Base-by-base conservation (phyloP, 2,888 invertebrate species). In the Alviniconcha strummeri region DNA sequence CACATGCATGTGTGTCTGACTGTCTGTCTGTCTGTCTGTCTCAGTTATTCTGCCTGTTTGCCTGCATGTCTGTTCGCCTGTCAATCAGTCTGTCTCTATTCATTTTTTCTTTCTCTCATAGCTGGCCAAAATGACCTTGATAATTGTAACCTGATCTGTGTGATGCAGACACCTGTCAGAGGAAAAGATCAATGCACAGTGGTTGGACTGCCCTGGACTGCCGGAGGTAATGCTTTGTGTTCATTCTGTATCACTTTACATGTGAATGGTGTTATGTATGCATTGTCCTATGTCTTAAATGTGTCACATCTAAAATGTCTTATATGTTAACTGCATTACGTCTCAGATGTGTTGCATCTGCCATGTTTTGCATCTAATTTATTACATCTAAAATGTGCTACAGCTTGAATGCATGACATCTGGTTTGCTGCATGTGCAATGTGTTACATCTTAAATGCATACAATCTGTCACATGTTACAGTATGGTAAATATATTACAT, bases 191-290 rank as follows among this genome's bases (percentile, higher is more conserved):
- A 75, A 82, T 60, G 36, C 80, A 3, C 89, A 90, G 0, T 91
- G 91, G 91, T 82, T 91, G 80, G 90, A 91, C 78, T 83, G 80
- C 17, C 88, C 91, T 52, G 90, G 90, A 36, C 85, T 91, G 82
- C 91, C 91, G 69, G 74, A 88, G 88, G 91, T 91, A 85, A 84
- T 36, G 36, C 36, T 3, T 36, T 3, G 36, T 36, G 36, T 36
- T 55, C 8, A 67, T 36, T 36, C 36, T 36, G 36, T 36, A 36
- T 1, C 36, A 36, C 36, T 36, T 36, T 36, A 36, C 36, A 36
- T 36, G 36, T 36, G 3, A 36, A 36, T 36, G 36, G 36, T 36
- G 36, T 36, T 36, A 36, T 36, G 36, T 36, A 36, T 36, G 36
- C 36, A 36, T 0, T 36, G 36, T 36, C 36, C 36, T 36, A 36